Evolutionary conservation across 2,113 vertebrate genomes (phyloP), one percentile per base, ranked within the genome.

Genomic region (Spea bombifrons): DNA sequence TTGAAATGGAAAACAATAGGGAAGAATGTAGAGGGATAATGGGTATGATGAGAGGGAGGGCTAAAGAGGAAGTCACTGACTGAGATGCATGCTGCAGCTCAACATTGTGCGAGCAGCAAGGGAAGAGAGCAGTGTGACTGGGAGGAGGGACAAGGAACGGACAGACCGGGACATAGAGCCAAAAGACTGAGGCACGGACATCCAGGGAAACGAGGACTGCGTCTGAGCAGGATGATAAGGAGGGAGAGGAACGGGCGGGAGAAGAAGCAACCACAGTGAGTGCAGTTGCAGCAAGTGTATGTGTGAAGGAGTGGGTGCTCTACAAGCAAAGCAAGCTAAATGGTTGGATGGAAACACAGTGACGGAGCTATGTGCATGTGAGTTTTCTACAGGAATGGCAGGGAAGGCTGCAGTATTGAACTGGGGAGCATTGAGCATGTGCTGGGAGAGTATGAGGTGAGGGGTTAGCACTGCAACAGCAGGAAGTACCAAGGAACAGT

Each of bases 11-110:
- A 53, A 53, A 10, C 50, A 53, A 10, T 6, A 53, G 50, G 50
- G 50, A 10, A 53, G 6, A 53, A 53, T 8, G 2, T 53, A 10
- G 10, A 53, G 50, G 10, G 50, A 6, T 8, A 10, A 10, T 6
- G 50, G 50, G 50, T 53, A 63, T 49, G 65, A 76, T 43, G 30
- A n/a, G 65, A 80, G 78, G 78, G 66, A 74, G 71, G 78, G 64
- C 65, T 68, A 53, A 44, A 70, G 66, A 70, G 45, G 53, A 65
- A 68, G 64, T 80, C 78, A 74, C 13, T 77, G 71, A 64, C 70
- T 80, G 77, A 73, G 70, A 78, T 9, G 70, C 63, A 59, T 73
- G 64, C 77, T 80, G 64, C 50, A 73, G 77, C 77, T 53, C 61
- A 80, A 63, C 66, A 71, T 68, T 80, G 46, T 80, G 8, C 44